Evolutionary conservation across 2,888 invertebrate genomes (phyloP), one percentile per base, ranked within the genome.

Genomic region (Tenthredo mesomela): DNA sequence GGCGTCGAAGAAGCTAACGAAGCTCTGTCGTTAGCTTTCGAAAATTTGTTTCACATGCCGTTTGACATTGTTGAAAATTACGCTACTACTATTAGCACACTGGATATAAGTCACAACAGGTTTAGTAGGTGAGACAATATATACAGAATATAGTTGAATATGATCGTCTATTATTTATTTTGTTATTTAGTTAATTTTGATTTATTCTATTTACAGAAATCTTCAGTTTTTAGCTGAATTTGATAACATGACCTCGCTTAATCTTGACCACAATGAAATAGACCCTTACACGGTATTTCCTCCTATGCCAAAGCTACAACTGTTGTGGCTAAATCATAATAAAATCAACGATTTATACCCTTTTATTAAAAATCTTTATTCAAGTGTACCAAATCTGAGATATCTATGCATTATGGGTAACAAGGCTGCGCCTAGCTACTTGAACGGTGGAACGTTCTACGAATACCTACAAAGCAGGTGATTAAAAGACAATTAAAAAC

Each of bases 321-420:
- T 98, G 67, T 93, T 98, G 37, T 98, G 98, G 97, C 87, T 95
- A 18, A 95, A 95, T 91, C 93, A 95, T 88, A 95, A 95, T 88
- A 91, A 94, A 85, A 94, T 96, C 85, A 92, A 93, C 47, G 94
- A 95, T 84, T 91, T 98, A 4, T 96, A 96, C 92, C 96, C 96
- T 18, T 97, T 97, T 95, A 95, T 97, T 83, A 95, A 95, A 87
- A 95, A 95, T 89, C 94, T 97, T 86, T 95, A 95, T 87, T 94
- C 95, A 71, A 95, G 96, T 1, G 96, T 97, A 88, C 97, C 98
- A 0, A 96, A 96, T 89, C 93, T 98, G 40, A 95, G 95, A 89
- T 96, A 96, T 91, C 93, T 98, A 0, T 97, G 97, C 21, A 94
- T 97, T 85, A 97, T 98, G 97, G 97, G 97, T 29, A 98, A 98